Percentiles rank a stretch among this genome's conserved stretches.
phyloP scores from a whole-genome alignment of 2,797 vertebrate genomes.

The Ctenochaetus hawaiiensis region DNA sequence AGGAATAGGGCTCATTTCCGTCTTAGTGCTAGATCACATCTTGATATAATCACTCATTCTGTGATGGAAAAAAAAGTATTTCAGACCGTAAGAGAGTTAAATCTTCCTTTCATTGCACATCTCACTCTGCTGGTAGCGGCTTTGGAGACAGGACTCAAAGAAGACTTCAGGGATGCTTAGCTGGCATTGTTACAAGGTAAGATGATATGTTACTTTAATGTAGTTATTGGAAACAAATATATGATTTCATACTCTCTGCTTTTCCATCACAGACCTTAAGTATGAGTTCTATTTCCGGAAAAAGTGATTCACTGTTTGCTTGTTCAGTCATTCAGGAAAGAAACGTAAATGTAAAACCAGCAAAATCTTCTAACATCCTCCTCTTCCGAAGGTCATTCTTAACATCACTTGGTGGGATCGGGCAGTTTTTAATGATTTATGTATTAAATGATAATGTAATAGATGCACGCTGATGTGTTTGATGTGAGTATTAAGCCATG shows the following conservation, averaged over 20 bases:
- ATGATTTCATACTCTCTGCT: neutral
- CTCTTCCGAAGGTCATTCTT: constrained; percentile 32
- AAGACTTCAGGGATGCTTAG: constrained; percentile 39
- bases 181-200: neutral
- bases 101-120: constrained; percentile 52
- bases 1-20: constrained; percentile 21
- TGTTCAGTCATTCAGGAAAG: constrained; percentile 41
- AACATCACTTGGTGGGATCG: neutral
- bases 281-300: neutral
- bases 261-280: neutral
- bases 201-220: neutral
- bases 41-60: constrained; percentile 27
- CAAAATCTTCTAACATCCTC: neutral
- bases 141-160: constrained; percentile 54
- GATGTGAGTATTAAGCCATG: constrained; percentile 49
- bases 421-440: constrained; percentile 4
- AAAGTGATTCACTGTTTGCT: neutral
- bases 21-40: constrained; percentile 51
- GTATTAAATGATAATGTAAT: constrained; percentile 21
- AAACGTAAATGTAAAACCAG: constrained; percentile 9
- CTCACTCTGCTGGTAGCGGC: constrained; percentile 39
- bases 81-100: constrained; percentile 17
- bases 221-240: neutral
- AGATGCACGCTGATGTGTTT: constrained; percentile 39
- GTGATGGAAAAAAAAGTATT: constrained; percentile 6